Conservation (phyloP, 2,113 vertebrate genomes). For the Phrynocephalus versicolor region DNA sequence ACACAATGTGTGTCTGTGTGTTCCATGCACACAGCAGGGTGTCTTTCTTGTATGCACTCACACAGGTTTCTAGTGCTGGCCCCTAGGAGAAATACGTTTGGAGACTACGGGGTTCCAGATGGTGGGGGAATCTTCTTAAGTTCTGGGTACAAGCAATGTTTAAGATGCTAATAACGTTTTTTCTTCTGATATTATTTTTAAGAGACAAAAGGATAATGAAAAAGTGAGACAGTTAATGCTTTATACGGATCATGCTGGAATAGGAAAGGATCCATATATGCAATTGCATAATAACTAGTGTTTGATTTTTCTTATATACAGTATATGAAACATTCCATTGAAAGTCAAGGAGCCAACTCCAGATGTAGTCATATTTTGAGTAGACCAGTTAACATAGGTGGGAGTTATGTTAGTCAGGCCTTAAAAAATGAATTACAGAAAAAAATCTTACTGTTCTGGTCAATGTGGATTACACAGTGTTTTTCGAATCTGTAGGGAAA, state of each 20-base stretch:
- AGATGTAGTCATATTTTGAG: not conserved
- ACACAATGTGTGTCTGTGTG: no score
- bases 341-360: not conserved
- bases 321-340: not conserved
- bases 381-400: not conserved
- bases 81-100: not conserved
- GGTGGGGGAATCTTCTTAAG: no score
- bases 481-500: no score
- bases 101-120: not conserved
- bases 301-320: not conserved
- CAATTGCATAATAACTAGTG: not conserved
- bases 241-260: not conserved
- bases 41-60: no score
- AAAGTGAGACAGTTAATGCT: not conserved
- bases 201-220: not conserved
- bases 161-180: not conserved
- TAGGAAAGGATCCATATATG: not conserved
- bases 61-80: not conserved
- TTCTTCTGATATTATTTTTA: not conserved
- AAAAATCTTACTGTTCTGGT: no score
- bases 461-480: no score
- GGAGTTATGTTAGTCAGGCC: not conserved
- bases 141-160: not conserved
- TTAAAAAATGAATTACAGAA: no score
- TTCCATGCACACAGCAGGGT: no score